Evolutionary conservation across 2,113 vertebrate genomes (phyloP), one percentile per base, ranked within the genome.

Genomic region (Mixornis gularis): DNA sequence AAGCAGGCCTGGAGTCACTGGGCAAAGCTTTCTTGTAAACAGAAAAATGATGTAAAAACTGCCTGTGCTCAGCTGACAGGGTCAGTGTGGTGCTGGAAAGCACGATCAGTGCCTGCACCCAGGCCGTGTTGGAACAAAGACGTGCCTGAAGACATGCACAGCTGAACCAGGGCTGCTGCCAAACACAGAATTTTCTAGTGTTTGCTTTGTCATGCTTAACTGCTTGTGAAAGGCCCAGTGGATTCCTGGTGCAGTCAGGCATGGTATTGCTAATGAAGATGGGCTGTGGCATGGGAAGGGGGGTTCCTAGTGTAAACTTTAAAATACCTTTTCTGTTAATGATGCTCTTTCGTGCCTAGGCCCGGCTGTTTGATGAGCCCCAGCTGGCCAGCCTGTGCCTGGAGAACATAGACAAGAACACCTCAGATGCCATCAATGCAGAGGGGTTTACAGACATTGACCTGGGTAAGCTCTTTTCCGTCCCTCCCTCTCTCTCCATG

Each of bases 361-460:
- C 99, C 1, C 98, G 99, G 13, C 98, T 99, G 38, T 99, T 99
- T 51, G 99, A 99, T 34, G 99, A 99, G 89, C 99, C 99, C 2
- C 99, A 99, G 97, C 98, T 99, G 86, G 99, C 99, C 91, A 99
- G 99, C 96, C 98, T 99, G 66, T 99, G 99, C 91, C 97, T 99
- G 44, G 99, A 99, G 96, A 99, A 99, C 96, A 99, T 99, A 8
- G 99, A 99, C 93, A 99, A 99, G 96, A 99, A 99, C 97, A 99
- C 99, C 0, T 98, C 98, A 0, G 99, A 99, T 4, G 99, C 99
- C 89, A 98, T 99, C 76, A 98, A 99, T 1, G 99, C 99, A 0
- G 99, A 99, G 93, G 99, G 99, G 63, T 99, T 99, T 83, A 99
- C 99, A 2, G 99, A 99, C 95, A 99, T 99, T 13, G 99, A 99